Conservation (phyloP, 2,797 vertebrate species). For the Lates japonicus region DNA sequence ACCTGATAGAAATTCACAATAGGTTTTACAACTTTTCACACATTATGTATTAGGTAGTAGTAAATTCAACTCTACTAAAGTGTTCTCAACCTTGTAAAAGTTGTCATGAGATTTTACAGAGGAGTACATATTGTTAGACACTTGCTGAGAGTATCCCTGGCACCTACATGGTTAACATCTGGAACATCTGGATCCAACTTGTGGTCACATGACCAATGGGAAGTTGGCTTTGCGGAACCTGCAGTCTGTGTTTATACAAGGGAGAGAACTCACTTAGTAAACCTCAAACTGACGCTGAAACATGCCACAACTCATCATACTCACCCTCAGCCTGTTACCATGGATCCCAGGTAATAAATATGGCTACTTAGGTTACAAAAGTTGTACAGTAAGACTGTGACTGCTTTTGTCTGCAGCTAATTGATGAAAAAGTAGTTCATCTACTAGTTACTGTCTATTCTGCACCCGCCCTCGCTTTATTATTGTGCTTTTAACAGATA, state of each 20-base stretch:
- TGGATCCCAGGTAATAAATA: constrained; percentile 79
- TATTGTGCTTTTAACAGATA: constrained; percentile 15
- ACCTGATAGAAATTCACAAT: not conserved
- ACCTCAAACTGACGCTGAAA: constrained; percentile 22
- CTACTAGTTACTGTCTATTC: constrained; percentile 20
- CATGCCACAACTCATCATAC: constrained; percentile 58
- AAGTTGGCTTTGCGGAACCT: constrained; percentile 46
- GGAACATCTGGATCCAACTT: constrained; percentile 73
- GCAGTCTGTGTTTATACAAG: constrained; percentile 9
- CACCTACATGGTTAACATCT: constrained; percentile 75
- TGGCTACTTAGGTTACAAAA: not conserved
- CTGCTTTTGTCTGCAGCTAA: constrained; percentile 19
- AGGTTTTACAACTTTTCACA: not conserved
- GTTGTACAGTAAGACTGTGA: not conserved
- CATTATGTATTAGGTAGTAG: not conserved
- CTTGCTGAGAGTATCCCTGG: constrained; percentile 17
- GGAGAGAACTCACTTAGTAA: not conserved
- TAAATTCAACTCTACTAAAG: not conserved
- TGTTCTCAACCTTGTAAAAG: not conserved
- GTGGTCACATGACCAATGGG: constrained; percentile 64
- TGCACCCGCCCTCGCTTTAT: not conserved
- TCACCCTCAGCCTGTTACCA: constrained; percentile 62
- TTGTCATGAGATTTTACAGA: not conserved
- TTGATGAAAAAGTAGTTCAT: not conserved
- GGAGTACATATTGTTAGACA: not conserved